Percentiles rank a stretch among this genome's conserved stretches.
These are phyloP conservation scores for Lasioglossum lativentre DNA, from an alignment of 2,888 invertebrate genomes.

Conservation along the genomic window DNA sequence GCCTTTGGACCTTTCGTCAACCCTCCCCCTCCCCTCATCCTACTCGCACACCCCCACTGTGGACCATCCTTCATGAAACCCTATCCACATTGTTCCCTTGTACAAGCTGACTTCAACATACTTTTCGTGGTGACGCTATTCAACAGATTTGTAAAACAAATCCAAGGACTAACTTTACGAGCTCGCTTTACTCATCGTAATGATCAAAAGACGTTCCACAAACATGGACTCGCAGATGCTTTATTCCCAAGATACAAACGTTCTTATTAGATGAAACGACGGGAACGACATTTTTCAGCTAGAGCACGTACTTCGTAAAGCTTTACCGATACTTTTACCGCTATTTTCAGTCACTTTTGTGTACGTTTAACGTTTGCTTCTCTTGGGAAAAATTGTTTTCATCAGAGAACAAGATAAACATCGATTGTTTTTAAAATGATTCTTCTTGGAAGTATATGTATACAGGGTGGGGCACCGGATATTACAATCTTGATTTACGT, in stretches of 20 bases:
- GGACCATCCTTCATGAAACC: not conserved
- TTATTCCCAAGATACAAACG: not conserved
- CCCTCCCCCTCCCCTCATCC: too few relatives aligned
- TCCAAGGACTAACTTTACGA: not conserved
- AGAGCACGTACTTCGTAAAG: not conserved
- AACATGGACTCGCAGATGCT: not conserved
- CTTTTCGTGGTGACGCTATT: not conserved
- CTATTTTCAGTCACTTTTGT: not conserved
- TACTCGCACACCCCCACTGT: not conserved
- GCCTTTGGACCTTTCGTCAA: slow-evolving; percentile 5
- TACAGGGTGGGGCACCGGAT: too few relatives aligned
- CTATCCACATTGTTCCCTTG: not conserved
- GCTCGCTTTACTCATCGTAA: not conserved
- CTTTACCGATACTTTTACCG: not conserved
- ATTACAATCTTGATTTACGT: too few relatives aligned
- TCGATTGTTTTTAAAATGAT: too few relatives aligned
- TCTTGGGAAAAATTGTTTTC: too few relatives aligned
- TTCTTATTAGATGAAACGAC: not conserved
- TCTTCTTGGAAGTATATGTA: too few relatives aligned
- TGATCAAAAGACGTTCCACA: not conserved
- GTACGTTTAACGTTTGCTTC: too few relatives aligned
- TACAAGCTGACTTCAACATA: not conserved
- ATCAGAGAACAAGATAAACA: too few relatives aligned
- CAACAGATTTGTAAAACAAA: not conserved
- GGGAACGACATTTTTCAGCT: not conserved